Base-by-base conservation (phyloP, 2,113 vertebrate genomes). In the Eira barbara region DNA sequence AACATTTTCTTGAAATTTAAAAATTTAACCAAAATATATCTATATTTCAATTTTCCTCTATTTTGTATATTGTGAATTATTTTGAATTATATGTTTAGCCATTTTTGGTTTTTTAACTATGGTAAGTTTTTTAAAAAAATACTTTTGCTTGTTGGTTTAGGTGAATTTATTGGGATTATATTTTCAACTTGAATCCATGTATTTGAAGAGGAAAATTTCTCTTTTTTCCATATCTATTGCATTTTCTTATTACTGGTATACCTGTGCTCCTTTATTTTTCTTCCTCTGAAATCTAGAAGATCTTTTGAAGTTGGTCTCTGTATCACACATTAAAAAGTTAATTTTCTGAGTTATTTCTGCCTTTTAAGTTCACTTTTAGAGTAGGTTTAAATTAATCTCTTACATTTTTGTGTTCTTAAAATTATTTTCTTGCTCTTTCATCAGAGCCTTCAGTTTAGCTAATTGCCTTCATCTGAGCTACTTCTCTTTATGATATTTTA, bases 301-400 rank as follows among this genome's bases (percentile, higher is more conserved):
- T 63, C 2, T 78, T 89, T 89, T 82, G 42, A 57, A 73, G 4
- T 63, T 94, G 74, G 17, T 57, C 69, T 74, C 39, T 61, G 21
- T 57, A 63, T 55, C 25, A 80, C 9, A 94, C 55, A 93, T 85
- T 93, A 80, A 79, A 61, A 95, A 83, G 4, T 89, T 71, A 89
- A 82, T 82, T 95, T 96, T 95, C 31, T 84, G 71, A 61, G 23
- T 88, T 15, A 63, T 71, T 93, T 93, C 27, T 97, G n/a, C 36
- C 63, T 17, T 91, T 82, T 82, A 76, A 42, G 49, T 96, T 36
- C 14, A 47, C 82, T 93, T 95, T 85, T 91, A 78, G 18, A 57
- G 31, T 81, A 67, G 12, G 0, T 73, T 91, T 97, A 91, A 88
- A 95, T 93, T 91, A 91, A 63, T 91, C 42, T 82, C 7, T 78